Base-by-base conservation (phyloP, 2,797 vertebrate genomes). In the Agapornis canus region DNA sequence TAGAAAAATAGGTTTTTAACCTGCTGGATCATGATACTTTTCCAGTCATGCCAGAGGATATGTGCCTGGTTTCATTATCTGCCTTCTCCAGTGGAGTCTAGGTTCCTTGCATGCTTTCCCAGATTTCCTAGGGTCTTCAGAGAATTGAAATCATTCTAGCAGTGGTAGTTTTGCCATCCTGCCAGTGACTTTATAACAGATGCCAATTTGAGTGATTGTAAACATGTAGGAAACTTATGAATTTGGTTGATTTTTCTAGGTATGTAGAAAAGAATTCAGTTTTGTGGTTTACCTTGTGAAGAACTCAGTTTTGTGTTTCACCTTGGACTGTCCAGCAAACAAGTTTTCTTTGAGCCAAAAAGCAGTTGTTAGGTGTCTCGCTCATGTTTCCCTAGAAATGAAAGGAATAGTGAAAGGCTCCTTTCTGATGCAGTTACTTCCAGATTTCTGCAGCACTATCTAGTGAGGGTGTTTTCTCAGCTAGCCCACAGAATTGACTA, bases 1-100 rank as follows among this genome's bases (percentile, higher is more conserved):
- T 96, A 96, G 96, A 96, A 97, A 95, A 96, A 94, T 42, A 92
- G 89, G 22, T 20, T 96, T 94, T 90, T 39, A 93, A 95, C 95
- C 95, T 97, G 95, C 97, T 98, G 97, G 97, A 98, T 98, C 97
- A 97, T 96, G 95, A 60, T 80, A 48, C 81, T 52, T 96, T 71
- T 92, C 72, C 45, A 88, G 79, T 95, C 35, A 37, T 59, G 42
- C 42, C 45, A 47, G 82, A 73, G 68, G 52, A 61, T 5, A 1
- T 9, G n/a, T 73, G 22, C 75, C 51, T 86, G 10, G 31, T 70
- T 94, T 87, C 32, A 20, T 68, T 80, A 52, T 42, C 16, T 70
- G 6, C 72, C 29, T 78, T 81, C 61, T 83, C 27, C 6, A 1
- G 31, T 69, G 75, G 40, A 85, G 8, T 66, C 40, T 22, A n/a